Percentiles rank a stretch among this genome's conserved stretches.
Conservation (phyloP, 35 echinoderm and acorn worm species). For the Apostichopus californicus region DNA sequence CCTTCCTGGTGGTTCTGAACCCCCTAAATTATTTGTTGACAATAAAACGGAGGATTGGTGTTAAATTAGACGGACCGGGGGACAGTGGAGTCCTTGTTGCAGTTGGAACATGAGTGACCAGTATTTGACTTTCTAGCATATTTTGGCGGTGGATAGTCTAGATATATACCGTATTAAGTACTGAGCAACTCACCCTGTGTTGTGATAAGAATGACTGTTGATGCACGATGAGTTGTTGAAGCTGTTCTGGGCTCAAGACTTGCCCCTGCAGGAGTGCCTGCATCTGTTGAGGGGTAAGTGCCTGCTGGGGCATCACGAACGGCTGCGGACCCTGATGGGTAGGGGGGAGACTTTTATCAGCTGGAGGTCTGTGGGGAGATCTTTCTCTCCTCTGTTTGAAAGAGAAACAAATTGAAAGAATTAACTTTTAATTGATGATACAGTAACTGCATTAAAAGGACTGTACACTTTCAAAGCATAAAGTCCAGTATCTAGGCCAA, state of each 20-base stretch:
- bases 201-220: slow-evolving; percentile 62
- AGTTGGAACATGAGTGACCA: no score
- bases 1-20: no score
- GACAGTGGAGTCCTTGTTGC: no score
- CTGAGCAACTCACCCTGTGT: slow-evolving; percentile 40
- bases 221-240: slow-evolving; percentile 52
- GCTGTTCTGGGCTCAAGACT: slow-evolving; percentile 47
- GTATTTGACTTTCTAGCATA: no score
- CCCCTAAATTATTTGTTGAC: no score
- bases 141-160: no score
- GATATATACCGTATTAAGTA: background rate
- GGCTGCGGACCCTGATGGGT: slow-evolving; percentile 8
- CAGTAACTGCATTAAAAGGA: no score
- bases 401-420: background rate
- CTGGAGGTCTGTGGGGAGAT: slow-evolving; percentile 13
- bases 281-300: slow-evolving; percentile 54
- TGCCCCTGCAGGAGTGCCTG: slow-evolving; percentile 53
- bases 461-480: no score
- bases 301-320: slow-evolving; percentile 56
- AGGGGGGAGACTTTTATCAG: slow-evolving; percentile 10
- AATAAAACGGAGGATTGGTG: no score
- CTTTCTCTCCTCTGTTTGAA: slow-evolving; percentile 40
- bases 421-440: background rate
- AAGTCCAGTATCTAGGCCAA: no score
- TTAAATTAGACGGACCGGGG: no score